phyloP scores from a whole-genome alignment of 1,140 invertebrate species.

The Brachionus manjavacas region DNA sequence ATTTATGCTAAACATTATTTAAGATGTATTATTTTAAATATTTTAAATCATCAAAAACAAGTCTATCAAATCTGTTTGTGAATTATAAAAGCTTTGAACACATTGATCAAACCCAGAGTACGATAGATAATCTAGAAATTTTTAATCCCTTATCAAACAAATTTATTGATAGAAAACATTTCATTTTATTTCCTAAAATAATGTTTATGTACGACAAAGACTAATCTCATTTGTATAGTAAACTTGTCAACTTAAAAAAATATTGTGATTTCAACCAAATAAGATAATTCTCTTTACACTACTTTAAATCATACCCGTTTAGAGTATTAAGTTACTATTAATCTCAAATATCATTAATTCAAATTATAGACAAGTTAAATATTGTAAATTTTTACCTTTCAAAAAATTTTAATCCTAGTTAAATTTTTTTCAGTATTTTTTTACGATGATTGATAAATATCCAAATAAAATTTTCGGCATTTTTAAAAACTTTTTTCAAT shows the following conservation, averaged over 20 bases:
- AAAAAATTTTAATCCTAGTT: neutral
- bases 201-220: neutral
- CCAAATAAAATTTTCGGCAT: no score
- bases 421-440: neutral
- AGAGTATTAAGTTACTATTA: neutral
- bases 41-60: neutral
- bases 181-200: neutral
- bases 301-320: constrained; percentile 7
- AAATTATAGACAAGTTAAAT: neutral
- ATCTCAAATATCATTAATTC: neutral
- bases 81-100: neutral
- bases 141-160: constrained; percentile 23
- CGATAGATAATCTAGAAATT: constrained; percentile 5
- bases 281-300: constrained; percentile 11
- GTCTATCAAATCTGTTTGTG: neutral
- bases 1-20: neutral
- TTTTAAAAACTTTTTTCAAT: no score
- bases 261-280: neutral
- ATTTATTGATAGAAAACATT: constrained; percentile 23
- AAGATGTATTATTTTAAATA: neutral
- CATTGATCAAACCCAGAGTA: neutral
- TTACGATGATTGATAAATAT: neutral
- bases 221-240: constrained; percentile 10
- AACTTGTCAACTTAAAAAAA: neutral
- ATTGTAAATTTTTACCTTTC: neutral